Base-by-base conservation (phyloP, 2,797 vertebrate genomes). In the Chelon auratus region DNA sequence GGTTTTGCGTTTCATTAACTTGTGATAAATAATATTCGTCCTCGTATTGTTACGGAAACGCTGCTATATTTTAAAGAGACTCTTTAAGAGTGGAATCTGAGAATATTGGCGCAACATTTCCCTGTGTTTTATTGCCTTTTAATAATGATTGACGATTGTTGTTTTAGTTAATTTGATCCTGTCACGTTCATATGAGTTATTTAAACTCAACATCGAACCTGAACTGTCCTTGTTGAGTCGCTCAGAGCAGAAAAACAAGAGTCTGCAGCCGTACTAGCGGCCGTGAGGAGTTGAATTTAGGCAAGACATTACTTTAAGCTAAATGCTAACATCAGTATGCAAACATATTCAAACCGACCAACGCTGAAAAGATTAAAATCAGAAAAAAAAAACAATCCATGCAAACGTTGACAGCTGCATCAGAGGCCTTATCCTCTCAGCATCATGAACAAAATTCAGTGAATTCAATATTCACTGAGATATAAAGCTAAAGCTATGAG, bases 1-100 rank as follows among this genome's bases (percentile, higher is more conserved):
- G 62, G 62, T 78, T 84, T 83, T 54, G 39, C 57, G 17, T 80
- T 76, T 80, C 45, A 77, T 78, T 30, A 74, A 57, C 61, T 61
- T 66, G 36, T 51, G 67, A 71, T 69, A 50, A 80, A 65, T 73
- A 37, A 65, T 36, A 37, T 45, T 67, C 14, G 10, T 56, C 42
- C 33, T 22, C 9, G 9, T 39, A 5, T 70, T 48, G n/a, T 52
- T 10, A 18, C 50, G 48, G 9, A 5, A 51, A 22, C 1, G 10
- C n/a, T 51, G 3, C 3, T 24, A 13, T 7, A 5, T 51, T 51
- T 52, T 26, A 26, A 52, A 52, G 50, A 52, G 11, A 26, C 12
- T 22, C 3, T 24, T 52, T 13, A 14, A 14, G 14, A 4, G 5
- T 45, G 43, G 6, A 45, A n/a, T n/a, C 43, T 2, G 15, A 9